These are phyloP conservation scores for Latrodectus hesperus DNA, from an alignment of 2,888 invertebrate species.

Conservation along the genomic window DNA sequence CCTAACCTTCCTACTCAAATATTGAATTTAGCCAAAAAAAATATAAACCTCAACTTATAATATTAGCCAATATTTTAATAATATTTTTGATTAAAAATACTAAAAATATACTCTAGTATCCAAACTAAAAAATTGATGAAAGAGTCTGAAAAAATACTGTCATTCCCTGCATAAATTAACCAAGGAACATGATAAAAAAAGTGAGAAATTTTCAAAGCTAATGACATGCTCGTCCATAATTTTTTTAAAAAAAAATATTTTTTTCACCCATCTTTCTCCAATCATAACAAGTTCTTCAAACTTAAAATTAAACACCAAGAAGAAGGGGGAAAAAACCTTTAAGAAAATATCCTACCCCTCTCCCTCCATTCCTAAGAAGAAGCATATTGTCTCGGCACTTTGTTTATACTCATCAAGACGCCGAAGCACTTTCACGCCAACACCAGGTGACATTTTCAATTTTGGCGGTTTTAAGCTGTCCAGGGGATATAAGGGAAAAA, in stretches of 20 bases:
- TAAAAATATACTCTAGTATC: too few relatives aligned
- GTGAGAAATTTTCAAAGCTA: neutral
- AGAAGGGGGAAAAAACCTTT: neutral
- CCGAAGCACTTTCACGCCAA: conserved; percentile 40
- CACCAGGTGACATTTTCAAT: conserved; percentile 58
- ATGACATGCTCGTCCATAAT: neutral
- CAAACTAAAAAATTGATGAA: too few relatives aligned
- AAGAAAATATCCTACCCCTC: neutral
- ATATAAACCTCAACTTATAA: too few relatives aligned
- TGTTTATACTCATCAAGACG: conserved; percentile 49
- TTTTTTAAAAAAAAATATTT: neutral
- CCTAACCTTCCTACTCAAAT: too few relatives aligned
- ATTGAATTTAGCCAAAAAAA: too few relatives aligned
- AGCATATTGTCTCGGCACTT: conserved; percentile 19
- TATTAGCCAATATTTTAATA: too few relatives aligned
- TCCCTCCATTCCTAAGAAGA: neutral
- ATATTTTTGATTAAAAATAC: too few relatives aligned
- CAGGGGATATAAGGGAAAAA: neutral
- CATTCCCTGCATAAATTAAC: neutral
- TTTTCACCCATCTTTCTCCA: neutral
- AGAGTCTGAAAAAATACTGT: too few relatives aligned
- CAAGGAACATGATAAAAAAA: neutral
- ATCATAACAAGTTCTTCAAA: neutral
- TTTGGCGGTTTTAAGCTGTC: conserved; percentile 56
- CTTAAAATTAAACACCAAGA: neutral